A percentile compares a stretch with the other conserved stretches of the same genome.
These are phyloP conservation scores for Lanius collurio DNA, from an alignment of 2,113 vertebrate species.

Conservation along the genomic window DNA sequence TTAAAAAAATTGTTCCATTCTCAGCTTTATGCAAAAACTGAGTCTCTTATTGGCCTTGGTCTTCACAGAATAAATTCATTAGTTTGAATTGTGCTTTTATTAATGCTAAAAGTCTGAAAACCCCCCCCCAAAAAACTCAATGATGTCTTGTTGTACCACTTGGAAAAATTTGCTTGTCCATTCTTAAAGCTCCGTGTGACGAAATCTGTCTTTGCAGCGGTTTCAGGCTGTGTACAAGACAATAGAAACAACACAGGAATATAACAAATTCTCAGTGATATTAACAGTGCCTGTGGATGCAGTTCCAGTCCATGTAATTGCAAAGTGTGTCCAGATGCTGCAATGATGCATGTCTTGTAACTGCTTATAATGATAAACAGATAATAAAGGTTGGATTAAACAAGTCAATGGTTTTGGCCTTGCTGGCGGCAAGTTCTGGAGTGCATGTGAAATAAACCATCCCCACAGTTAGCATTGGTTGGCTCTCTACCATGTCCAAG, in stretches of 20 bases:
- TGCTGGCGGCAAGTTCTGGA: not conserved
- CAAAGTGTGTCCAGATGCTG: slow-evolving; percentile 19
- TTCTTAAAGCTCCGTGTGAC: not conserved
- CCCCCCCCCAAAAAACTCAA: not conserved
- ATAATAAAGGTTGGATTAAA: not conserved
- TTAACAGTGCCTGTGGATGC: not conserved
- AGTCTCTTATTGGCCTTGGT: not conserved
- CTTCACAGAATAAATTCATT: not conserved
- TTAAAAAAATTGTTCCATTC: not conserved
- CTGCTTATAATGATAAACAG: not conserved
- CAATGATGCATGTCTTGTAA: not conserved
- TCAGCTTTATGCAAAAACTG: not conserved
- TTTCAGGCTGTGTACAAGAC: not conserved
- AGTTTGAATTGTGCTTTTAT: not conserved
- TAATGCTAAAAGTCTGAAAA: not conserved
- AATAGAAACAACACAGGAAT: not conserved
- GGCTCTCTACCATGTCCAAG: not conserved
- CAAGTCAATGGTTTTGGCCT: not conserved
- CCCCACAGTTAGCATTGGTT: not conserved
- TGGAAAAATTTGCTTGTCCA: not conserved
- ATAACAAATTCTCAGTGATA: not conserved
- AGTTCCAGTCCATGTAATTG: not conserved
- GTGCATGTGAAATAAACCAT: not conserved
- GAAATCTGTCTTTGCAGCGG: not conserved
- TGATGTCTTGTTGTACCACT: not conserved